A percentile compares a stretch with the other conserved stretches of the same genome.
phyloP scores from a whole-genome alignment of 2,888 invertebrate genomes.

The Uropetala carovei region DNA sequence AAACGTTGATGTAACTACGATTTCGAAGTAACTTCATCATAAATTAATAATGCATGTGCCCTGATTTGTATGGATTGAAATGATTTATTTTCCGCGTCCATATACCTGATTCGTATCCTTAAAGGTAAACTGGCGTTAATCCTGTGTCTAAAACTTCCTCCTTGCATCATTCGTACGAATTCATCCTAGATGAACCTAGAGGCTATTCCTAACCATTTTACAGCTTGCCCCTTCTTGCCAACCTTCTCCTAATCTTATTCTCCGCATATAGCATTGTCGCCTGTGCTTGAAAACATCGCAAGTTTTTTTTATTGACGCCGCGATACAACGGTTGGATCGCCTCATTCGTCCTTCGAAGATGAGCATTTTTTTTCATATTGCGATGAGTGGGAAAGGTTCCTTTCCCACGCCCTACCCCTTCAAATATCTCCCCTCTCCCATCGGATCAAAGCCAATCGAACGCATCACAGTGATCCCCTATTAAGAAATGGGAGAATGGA shows the following conservation, averaged over 20 bases:
- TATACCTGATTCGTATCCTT: too few species aligned
- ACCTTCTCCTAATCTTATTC: neutral
- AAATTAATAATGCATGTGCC: too few species aligned
- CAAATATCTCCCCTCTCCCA: neutral
- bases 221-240: neutral
- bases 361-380: neutral
- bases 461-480: neutral
- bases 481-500: neutral
- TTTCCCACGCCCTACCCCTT: neutral
- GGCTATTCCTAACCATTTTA: neutral
- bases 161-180: neutral
- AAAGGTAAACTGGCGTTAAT: too few species aligned
- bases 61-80: too few species aligned
- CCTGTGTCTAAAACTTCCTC: neutral
- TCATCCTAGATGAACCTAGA: neutral
- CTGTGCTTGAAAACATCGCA: neutral
- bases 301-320: neutral
- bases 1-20: too few species aligned
- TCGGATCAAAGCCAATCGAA: neutral
- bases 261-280: neutral
- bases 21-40: too few species aligned
- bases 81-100: too few species aligned
- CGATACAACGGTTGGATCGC: neutral
- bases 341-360: neutral
- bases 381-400: neutral